Conservation (phyloP, 2,113 vertebrate genomes). For the Dicerorhinus sumatrensis region DNA sequence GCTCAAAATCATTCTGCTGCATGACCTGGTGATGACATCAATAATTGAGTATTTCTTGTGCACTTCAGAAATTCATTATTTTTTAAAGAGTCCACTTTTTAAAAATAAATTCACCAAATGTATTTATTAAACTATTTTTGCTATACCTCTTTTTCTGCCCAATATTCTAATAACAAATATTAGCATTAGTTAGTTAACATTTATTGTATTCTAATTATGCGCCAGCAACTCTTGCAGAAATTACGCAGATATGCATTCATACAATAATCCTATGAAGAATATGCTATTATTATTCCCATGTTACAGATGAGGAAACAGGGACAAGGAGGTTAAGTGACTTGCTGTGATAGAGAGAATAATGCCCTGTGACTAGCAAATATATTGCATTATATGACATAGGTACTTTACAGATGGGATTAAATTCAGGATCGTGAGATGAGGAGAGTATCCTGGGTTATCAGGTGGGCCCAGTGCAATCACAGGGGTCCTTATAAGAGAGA, state of each 20-base stretch:
- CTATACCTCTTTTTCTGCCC: background rate
- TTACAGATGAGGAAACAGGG: background rate
- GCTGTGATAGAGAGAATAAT: background rate
- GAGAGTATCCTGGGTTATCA: background rate
- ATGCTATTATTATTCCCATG: background rate
- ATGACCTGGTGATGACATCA: background rate
- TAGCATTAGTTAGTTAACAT: background rate
- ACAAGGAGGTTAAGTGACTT: background rate
- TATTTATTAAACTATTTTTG: conserved; percentile 31
- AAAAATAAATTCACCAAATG: background rate
- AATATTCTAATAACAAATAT: background rate
- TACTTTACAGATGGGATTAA: background rate
- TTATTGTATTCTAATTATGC: background rate
- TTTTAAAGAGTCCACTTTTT: conserved; percentile 26
- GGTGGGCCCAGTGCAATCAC: background rate
- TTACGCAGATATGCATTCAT: background rate
- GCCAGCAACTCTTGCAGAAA: background rate
- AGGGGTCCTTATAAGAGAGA: background rate
- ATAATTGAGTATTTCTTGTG: background rate
- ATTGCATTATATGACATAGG: background rate
- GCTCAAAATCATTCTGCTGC: background rate
- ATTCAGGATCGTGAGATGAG: background rate
- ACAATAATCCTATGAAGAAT: background rate
- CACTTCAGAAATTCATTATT: conserved; percentile 41
- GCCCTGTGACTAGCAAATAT: background rate